These are phyloP conservation scores for Anoura caudifer DNA, from an alignment of 2,113 vertebrate species.

Conservation along the genomic window DNA sequence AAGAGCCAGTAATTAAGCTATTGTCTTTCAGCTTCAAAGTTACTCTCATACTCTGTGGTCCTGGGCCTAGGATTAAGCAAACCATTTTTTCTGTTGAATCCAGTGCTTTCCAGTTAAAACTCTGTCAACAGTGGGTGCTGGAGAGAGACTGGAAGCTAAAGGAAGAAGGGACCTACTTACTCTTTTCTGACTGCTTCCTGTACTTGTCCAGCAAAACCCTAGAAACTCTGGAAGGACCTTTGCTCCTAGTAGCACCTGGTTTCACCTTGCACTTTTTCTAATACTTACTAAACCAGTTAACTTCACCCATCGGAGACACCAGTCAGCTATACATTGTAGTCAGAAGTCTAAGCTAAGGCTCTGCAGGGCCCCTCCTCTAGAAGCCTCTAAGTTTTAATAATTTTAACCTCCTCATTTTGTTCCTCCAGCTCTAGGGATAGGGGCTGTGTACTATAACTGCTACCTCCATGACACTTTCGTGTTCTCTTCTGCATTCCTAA, in stretches of 20 bases:
- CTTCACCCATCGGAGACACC: background rate
- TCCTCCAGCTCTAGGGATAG: background rate
- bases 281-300: background rate
- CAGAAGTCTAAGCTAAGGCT: background rate
- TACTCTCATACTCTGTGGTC: background rate
- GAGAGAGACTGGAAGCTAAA: background rate
- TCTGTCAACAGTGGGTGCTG: background rate
- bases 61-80: background rate
- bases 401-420: background rate
- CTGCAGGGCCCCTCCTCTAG: background rate
- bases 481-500: background rate
- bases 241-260: background rate
- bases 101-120: background rate
- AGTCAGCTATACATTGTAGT: accelerated
- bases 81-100: background rate
- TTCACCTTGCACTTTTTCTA: background rate
- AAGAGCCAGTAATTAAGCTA: background rate
- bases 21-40: background rate
- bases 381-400: background rate
- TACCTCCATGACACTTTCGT: background rate
- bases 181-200: background rate
- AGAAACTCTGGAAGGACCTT: background rate
- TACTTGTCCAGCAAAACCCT: background rate
- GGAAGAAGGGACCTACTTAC: background rate
- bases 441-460: background rate